Conservation (phyloP, 2,888 invertebrate species). For the Mycogona germanica region DNA sequence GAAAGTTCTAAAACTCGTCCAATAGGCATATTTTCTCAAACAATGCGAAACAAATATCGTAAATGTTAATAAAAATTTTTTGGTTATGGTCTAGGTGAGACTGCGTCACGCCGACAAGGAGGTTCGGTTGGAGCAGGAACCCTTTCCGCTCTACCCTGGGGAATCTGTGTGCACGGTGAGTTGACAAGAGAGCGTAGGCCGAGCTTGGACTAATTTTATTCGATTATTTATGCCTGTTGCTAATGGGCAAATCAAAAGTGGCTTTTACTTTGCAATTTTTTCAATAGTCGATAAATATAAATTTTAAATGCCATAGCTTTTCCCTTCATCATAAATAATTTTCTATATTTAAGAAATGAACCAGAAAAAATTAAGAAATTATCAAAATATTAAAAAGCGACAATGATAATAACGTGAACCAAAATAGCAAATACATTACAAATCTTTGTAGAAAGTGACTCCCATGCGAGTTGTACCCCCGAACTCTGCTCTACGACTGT, state of each 20-base stretch:
- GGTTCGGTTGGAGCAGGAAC: slow-evolving; percentile 39
- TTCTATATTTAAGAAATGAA: neutral
- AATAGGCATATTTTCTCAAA: too few species aligned
- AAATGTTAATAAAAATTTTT: too few species aligned
- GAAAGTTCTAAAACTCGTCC: too few species aligned
- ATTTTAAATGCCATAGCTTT: too few species aligned
- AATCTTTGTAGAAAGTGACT: slow-evolving; percentile 33
- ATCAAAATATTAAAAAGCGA: neutral
- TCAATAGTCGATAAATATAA: too few species aligned
- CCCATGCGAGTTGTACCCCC: slow-evolving; percentile 35
- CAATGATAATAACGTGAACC: neutral
- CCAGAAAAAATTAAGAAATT: neutral
- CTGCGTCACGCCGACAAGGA: slow-evolving; percentile 39
- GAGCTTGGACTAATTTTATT: too few species aligned
- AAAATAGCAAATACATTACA: neutral
- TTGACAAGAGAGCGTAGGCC: neutral
- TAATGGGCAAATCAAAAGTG: too few species aligned
- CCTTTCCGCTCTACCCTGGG: slow-evolving; percentile 41
- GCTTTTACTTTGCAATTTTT: too few species aligned
- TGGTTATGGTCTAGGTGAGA: too few species aligned
- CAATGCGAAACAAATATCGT: too few species aligned
- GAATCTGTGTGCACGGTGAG: slow-evolving; percentile 28
- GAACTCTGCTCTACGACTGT: slow-evolving; percentile 37
- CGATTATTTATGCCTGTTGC: too few species aligned
- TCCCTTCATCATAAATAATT: neutral